These are phyloP conservation scores for Pitta sordida DNA, from an alignment of 2,113 vertebrate genomes.

Conservation along the genomic window DNA sequence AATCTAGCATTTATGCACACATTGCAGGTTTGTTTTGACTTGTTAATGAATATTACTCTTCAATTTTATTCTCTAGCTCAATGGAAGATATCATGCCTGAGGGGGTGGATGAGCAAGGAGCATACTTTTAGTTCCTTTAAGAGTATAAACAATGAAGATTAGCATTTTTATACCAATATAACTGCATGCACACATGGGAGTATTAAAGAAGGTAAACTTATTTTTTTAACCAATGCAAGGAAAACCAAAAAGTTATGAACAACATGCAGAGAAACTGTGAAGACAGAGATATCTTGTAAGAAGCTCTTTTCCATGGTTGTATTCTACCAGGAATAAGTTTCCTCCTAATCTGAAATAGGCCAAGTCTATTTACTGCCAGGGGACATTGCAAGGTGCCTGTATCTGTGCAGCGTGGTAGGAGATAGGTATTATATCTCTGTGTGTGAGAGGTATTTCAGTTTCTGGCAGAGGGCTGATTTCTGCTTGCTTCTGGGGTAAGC, in stretches of 20 bases:
- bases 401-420: neutral
- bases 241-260: neutral
- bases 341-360: neutral
- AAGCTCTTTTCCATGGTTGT: neutral
- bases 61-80: neutral
- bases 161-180: neutral
- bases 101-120: accelerated
- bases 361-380: neutral
- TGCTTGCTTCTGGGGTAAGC: conserved; percentile 12
- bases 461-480: conserved; percentile 13
- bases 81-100: neutral
- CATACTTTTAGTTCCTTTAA: neutral
- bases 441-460: neutral
- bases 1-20: neutral
- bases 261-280: neutral
- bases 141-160: neutral
- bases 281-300: neutral
- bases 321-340: neutral
- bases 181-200: neutral
- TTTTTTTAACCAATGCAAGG: neutral
- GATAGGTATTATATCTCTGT: neutral
- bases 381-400: neutral
- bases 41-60: neutral
- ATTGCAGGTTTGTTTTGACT: neutral
- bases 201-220: neutral